Evolutionary conservation across 2,888 invertebrate species (phyloP).

Genomic region (Polyploca ridens): DNA sequence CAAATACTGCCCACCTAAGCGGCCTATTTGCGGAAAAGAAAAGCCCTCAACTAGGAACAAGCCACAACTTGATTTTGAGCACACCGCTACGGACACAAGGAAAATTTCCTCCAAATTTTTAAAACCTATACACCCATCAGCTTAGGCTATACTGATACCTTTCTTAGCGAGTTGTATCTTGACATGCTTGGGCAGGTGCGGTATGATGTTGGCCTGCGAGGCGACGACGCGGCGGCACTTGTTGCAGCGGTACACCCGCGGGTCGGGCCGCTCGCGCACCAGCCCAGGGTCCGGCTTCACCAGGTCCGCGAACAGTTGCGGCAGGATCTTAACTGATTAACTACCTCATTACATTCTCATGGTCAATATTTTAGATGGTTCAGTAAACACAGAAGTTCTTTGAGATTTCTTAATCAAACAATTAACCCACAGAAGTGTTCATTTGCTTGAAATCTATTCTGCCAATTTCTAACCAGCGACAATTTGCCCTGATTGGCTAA

Average conservation of each 20-base stretch:
- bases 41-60: too few relatives aligned
- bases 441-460: too few relatives aligned
- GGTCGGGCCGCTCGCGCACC: constrained; percentile 90
- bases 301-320: constrained; percentile 90
- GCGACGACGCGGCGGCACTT: constrained; percentile 94
- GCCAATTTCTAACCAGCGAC: too few relatives aligned
- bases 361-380: too few relatives aligned
- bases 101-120: background rate
- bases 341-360: constrained; percentile 21
- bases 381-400: too few relatives aligned
- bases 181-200: constrained; percentile 84
- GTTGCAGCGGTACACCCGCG: constrained; percentile 92
- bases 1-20: too few relatives aligned
- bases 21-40: too few relatives aligned
- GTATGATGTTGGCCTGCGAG: constrained; percentile 90
- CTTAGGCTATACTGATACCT: constrained; percentile 30
- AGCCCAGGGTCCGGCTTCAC: constrained; percentile 92
- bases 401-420: too few relatives aligned
- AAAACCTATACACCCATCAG: too few relatives aligned
- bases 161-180: constrained; percentile 70
- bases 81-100: background rate
- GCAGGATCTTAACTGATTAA: constrained; percentile 89
- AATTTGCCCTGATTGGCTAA: too few relatives aligned
- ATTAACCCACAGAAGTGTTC: too few relatives aligned
- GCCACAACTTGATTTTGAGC: too few relatives aligned